A percentile compares a stretch with the other conserved stretches of the same genome.
phyloP scores from a whole-genome alignment of 2,888 invertebrate genomes.

The Tyria jacobaeae region DNA sequence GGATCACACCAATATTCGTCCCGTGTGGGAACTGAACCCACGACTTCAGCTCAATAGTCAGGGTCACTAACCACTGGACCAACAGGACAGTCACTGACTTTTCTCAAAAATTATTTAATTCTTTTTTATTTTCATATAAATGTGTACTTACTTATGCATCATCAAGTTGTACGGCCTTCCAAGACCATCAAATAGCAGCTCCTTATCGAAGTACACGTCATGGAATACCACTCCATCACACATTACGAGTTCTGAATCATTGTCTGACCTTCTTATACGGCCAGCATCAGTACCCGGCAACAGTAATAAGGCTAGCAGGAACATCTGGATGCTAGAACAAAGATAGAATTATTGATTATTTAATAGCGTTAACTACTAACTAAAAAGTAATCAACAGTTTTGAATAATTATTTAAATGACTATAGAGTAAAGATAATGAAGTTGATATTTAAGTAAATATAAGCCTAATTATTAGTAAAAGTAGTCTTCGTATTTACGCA shows the following conservation, averaged over 20 bases:
- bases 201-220: constrained; percentile 67
- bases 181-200: constrained; percentile 58
- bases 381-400: too few relatives aligned
- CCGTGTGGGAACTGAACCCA: too few relatives aligned
- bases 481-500: not conserved
- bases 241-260: constrained; percentile 37
- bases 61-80: too few relatives aligned
- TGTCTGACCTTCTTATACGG: constrained; percentile 3
- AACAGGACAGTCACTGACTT: too few relatives aligned
- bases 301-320: constrained; percentile 13
- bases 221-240: constrained; percentile 74
- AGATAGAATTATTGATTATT: not conserved
- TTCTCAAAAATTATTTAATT: too few relatives aligned
- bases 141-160: constrained; percentile 62
- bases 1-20: too few relatives aligned
- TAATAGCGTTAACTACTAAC: not conserved
- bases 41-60: too few relatives aligned
- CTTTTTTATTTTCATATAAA: too few relatives aligned
- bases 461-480: not conserved
- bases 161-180: constrained; percentile 72
- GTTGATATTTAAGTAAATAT: too few relatives aligned
- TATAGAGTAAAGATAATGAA: too few relatives aligned
- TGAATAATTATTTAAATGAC: too few relatives aligned
- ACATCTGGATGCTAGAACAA: constrained; percentile 17
- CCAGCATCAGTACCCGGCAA: constrained; percentile 1